A percentile compares a stretch with the other conserved stretches of the same genome.
phyloP scores from a whole-genome alignment of 92 coral and sea anemone species.

The Zoanthus solanderi region DNA sequence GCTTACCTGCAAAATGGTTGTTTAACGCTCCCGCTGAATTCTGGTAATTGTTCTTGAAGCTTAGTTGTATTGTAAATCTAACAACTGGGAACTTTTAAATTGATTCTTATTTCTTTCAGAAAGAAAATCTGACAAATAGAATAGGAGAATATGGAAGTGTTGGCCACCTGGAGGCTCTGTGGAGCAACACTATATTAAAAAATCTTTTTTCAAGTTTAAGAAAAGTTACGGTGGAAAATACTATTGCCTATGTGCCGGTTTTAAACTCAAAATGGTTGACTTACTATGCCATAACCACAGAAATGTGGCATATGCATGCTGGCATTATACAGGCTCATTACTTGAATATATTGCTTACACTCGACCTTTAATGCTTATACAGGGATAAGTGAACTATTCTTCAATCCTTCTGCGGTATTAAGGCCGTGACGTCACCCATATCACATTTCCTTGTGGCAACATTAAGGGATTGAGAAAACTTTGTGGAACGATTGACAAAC shows the following conservation, averaged over 20 bases:
- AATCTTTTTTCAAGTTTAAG: background rate
- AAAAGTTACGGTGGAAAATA: background rate
- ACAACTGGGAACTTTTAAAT: conserved; percentile 22
- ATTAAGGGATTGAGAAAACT: conserved; percentile 36
- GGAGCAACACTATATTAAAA: background rate
- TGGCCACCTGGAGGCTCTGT: conserved; percentile 20
- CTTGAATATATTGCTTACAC: conserved; percentile 47
- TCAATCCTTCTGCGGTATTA: conserved; percentile 46
- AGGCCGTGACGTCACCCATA: conserved; percentile 44
- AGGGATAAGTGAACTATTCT: conserved; percentile 48
- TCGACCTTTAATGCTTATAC: conserved; percentile 29
- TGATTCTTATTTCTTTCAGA: conserved; percentile 12
- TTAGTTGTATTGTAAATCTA: background rate
- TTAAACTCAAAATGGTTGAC: conserved; percentile 9
- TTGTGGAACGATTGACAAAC: conserved; percentile 32
- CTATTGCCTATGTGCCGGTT: background rate
- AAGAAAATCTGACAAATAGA: conserved; percentile 26
- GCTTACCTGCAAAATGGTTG: conserved; percentile 4
- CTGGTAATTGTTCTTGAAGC: conserved; percentile 41
- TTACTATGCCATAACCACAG: background rate
- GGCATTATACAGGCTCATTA: conserved; percentile 36
- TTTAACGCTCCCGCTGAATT: conserved; percentile 27
- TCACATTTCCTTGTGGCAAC: conserved; percentile 43
- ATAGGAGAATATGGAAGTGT: background rate
- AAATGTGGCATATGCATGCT: background rate